Evolutionary conservation across 2,888 invertebrate species (phyloP), one percentile per base, ranked within the genome.

Genomic region (Tanypteryx hageni): DNA sequence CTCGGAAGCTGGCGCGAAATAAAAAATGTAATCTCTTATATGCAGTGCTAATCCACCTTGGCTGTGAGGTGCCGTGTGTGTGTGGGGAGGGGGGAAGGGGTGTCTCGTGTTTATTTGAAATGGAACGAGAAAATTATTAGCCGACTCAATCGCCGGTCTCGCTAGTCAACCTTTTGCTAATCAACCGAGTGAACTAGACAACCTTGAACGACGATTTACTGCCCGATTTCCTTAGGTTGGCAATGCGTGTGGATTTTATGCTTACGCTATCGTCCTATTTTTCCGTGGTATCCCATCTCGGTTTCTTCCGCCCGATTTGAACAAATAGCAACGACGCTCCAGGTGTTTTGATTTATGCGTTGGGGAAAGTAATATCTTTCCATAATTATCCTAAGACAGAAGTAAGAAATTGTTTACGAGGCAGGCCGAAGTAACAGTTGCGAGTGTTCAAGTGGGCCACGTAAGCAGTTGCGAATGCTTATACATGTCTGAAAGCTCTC

Each of bases 181-280:
- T 89, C 89, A 89, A 61, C 11, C 64, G 64, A 22, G 27, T 18
- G 64, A 89, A 89, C 61, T 89, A 89, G 89, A 89, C 89, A 89
- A n/a, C 89, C 89, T 89, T 89, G 89, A 89, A 89, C 44, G 61
- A 68, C 64, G 64, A 89, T 89, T 89, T 59, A 89, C 61, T 89
- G 89, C 89, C 76, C 89, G 11, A 89, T 89, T 68, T 64, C 89
- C 64, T 44, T 89, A 89, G 64, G 64, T 44, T 89, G 89, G 89
- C 89, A 68, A 61, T 64, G 89, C 27, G 89, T 89, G 31, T 89
- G 89, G 64, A 89, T 89, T 64, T 89, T 31, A 89, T 89, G 89
- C 64, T 44, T 64, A 10, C 27, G 44, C 64, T 89, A 64, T 76
- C 22, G 68, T 16, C 44, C 31, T 44, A 18, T 89, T 89, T 89